Evolutionary conservation across 2,113 vertebrate species (phyloP), one percentile per base, ranked within the genome.

Genomic region (Plotosus lineatus): DNA sequence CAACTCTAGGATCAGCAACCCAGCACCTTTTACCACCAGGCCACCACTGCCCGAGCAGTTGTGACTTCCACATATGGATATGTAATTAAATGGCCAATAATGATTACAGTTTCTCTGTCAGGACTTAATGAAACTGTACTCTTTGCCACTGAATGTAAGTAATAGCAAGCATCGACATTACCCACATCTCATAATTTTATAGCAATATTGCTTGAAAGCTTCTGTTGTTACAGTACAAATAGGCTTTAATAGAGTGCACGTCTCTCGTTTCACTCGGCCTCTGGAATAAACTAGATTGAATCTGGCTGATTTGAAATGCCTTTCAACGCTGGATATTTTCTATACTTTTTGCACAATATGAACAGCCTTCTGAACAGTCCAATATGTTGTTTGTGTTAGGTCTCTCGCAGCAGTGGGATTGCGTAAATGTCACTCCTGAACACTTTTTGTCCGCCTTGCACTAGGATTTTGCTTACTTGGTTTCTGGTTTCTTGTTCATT

Each of bases 271-370:
- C 69, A 69, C 46, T 71, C 40, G 72, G 75, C 76, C 73, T 56
- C 14, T 28, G 36, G 33, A 65, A 63, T 79, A 79, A 82, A 40
- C 44, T 48, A 60, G 33, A 42, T 48, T 82, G 79, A 77, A 73
- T 74, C 60, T 80, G 85, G 56, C 61, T 21, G 61, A 42, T 82
- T 84, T 86, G 69, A 81, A 78, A 56, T 78, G 78, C 53, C 78
- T 74, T 71, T 50, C 75, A 75, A 51, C 75, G 42, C 75, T 53
- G 40, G 81, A 74, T 60, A 14, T 56, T 28, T 55, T 81, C 56
- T 69, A 76, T 81, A 60, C n/a, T 68, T 85, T 79, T 50, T 75
- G 60, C 21, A 53, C 42, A 53, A 65, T 76, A 79, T 82, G 48
- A 77, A 79, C 38, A 78, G 60, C 1, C 26, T 60, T 60, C 63